Conservation (phyloP, 2,113 vertebrate genomes). For the Stomatorhinus ivindoensis region DNA sequence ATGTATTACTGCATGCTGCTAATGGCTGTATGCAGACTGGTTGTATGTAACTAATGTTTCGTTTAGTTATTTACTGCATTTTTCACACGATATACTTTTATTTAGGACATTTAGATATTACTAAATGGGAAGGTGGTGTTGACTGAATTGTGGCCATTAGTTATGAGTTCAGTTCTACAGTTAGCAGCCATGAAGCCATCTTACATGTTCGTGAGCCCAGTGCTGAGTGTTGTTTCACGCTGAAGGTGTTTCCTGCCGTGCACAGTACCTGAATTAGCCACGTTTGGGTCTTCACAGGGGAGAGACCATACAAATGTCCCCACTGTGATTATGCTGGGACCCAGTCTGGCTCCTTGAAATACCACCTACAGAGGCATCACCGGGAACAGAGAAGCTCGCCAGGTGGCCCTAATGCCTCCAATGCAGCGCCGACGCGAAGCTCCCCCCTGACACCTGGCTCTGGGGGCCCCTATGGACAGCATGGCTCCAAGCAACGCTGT, state of each 20-base stretch:
- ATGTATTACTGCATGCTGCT: slow-evolving; percentile 27
- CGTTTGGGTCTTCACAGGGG: slow-evolving; percentile 53
- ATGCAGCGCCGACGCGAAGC: slow-evolving; percentile 30
- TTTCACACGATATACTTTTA: not conserved
- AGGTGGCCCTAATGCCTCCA: slow-evolving; percentile 34
- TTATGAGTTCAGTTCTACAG: not conserved
- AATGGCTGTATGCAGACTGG: not conserved
- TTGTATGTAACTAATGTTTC: not conserved
- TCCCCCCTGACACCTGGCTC: slow-evolving; percentile 27
- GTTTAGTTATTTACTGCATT: not conserved
- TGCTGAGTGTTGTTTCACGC: not conserved
- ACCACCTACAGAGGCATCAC: slow-evolving; percentile 84
- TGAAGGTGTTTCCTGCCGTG: not conserved
- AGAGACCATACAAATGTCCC: slow-evolving; percentile 87
- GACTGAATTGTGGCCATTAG: not conserved
- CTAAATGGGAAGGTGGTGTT: not conserved
- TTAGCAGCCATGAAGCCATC: slow-evolving; percentile 12
- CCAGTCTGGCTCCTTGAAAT: slow-evolving; percentile 84
- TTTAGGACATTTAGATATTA: not conserved
- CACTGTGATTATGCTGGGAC: slow-evolving; percentile 89
- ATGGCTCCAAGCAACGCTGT: slow-evolving; percentile 28
- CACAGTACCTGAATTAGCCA: not conserved
- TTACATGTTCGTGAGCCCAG: not conserved
- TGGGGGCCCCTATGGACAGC: slow-evolving; percentile 39
- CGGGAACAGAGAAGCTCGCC: slow-evolving; percentile 62